phyloP scores from a whole-genome alignment of 2,888 invertebrate species.

The Dasysyrphus tricinctus region DNA sequence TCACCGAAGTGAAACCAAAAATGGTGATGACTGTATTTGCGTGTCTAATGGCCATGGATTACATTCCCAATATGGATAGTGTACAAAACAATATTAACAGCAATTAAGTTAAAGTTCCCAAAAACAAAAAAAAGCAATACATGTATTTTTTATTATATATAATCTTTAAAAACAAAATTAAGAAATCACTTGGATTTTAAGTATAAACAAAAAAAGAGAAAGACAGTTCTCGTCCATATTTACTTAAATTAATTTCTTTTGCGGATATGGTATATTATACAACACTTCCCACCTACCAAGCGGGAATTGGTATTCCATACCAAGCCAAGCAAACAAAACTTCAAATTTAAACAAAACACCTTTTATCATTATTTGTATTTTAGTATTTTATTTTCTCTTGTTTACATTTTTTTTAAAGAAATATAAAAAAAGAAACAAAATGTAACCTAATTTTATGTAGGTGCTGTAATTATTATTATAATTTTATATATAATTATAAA shows the following conservation, averaged over 20 bases:
- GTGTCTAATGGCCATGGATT: conserved; percentile 98
- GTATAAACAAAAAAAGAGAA: conserved; percentile 22
- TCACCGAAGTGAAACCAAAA: conserved; percentile 98
- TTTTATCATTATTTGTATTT: conserved; percentile 33
- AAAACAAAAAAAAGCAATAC: conserved; percentile 61
- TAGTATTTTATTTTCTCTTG: conserved; percentile 31
- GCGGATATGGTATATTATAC: background rate
- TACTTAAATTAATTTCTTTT: conserved; percentile 42
- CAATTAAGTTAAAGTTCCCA: conserved; percentile 74
- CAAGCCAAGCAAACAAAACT: conserved; percentile 38
- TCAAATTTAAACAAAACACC: conserved; percentile 19
- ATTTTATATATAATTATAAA: conserved; percentile 67
- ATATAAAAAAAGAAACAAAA: conserved; percentile 30
- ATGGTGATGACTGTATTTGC: conserved; percentile 99
- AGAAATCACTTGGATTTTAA: conserved; percentile 43
- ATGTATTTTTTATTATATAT: conserved; percentile 30
- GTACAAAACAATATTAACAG: conserved; percentile 82
- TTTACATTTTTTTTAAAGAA: conserved; percentile 54
- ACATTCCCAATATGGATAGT: conserved; percentile 93
- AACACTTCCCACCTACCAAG: conserved; percentile 50
- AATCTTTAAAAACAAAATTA: conserved; percentile 35
- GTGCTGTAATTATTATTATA: conserved; percentile 74
- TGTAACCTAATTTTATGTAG: conserved; percentile 73
- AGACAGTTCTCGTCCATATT: conserved; percentile 45
- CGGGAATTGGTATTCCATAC: conserved; percentile 61